A percentile compares a stretch with the other conserved stretches of the same genome.
phyloP scores from a whole-genome alignment of 2,113 vertebrate genomes.

The Zingel zingel region DNA sequence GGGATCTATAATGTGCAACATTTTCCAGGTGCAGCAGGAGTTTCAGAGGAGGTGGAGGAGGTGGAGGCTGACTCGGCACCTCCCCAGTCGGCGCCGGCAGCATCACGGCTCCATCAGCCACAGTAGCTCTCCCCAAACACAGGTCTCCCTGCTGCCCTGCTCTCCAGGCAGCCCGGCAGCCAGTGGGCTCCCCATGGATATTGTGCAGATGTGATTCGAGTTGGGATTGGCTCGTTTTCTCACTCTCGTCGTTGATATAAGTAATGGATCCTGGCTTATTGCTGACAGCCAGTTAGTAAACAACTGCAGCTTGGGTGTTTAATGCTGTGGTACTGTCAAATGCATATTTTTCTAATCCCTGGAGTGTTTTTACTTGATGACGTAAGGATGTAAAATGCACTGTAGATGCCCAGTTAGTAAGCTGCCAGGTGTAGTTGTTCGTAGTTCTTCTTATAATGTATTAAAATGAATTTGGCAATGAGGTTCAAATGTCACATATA shows the following conservation, averaged over 20 bases:
- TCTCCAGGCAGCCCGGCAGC: conserved; percentile 14
- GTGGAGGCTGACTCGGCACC: conserved; percentile 73
- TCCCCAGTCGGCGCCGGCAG: conserved; percentile 64
- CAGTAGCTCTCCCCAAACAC: conserved; percentile 79
- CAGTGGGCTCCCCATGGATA: conserved; percentile 24
- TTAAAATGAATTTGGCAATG: background rate
- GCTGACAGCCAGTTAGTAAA: background rate
- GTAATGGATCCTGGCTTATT: background rate
- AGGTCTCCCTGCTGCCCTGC: conserved; percentile 78
- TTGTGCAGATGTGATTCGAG: conserved; percentile 35
- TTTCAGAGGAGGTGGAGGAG: conserved; percentile 80
- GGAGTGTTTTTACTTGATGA: background rate
- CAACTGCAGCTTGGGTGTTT: conserved; percentile 4
- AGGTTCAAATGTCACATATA: background rate
- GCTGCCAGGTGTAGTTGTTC: background rate
- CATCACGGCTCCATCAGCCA: conserved; percentile 80
- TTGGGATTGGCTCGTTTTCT: background rate
- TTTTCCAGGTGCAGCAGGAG: conserved; percentile 82
- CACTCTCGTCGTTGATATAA: background rate
- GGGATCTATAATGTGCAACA: background rate
- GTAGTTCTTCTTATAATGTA: background rate
- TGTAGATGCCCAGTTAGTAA: background rate
- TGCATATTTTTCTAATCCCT: background rate
- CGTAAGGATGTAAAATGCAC: background rate
- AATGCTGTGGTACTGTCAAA: background rate